phyloP scores from a whole-genome alignment of 1,140 invertebrate species.

The Diabrotica undecimpunctata region DNA sequence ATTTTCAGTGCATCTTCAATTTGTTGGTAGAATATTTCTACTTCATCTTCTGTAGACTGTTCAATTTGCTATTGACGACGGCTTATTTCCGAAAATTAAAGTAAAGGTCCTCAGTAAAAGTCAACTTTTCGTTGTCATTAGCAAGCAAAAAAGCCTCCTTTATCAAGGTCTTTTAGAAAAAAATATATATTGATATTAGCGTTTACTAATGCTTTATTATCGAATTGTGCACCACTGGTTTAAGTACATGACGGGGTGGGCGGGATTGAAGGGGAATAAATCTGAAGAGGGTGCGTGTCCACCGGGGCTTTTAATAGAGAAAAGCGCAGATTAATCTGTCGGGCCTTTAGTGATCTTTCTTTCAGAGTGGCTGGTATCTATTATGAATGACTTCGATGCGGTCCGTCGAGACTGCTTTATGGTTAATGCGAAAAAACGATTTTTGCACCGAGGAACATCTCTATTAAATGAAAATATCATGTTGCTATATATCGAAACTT shows the following conservation, averaged over 20 bases:
- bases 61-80: too few species aligned
- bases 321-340: constrained; percentile 41
- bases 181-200: too few species aligned
- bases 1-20: too few species aligned
- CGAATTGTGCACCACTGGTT: background rate
- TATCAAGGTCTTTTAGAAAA: too few species aligned
- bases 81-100: too few species aligned
- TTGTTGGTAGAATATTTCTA: too few species aligned
- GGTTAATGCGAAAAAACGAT: constrained; percentile 2
- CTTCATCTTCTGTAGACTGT: too few species aligned
- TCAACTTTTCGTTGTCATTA: too few species aligned
- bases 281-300: constrained; percentile 32
- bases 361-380: constrained; percentile 39
- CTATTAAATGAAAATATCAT: constrained; percentile 1
- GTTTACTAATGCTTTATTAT: too few species aligned
- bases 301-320: constrained; percentile 39
- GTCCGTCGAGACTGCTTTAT: constrained; percentile 14
- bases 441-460: constrained; percentile 2
- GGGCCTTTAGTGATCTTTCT: constrained; percentile 39
- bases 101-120: too few species aligned
- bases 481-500: background rate
- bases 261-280: constrained; percentile 16
- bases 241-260: background rate
- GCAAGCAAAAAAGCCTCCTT: too few species aligned
- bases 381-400: constrained; percentile 37